Conservation (phyloP, 2,888 invertebrate genomes). For the Hirtodrosophila trivittata region DNA sequence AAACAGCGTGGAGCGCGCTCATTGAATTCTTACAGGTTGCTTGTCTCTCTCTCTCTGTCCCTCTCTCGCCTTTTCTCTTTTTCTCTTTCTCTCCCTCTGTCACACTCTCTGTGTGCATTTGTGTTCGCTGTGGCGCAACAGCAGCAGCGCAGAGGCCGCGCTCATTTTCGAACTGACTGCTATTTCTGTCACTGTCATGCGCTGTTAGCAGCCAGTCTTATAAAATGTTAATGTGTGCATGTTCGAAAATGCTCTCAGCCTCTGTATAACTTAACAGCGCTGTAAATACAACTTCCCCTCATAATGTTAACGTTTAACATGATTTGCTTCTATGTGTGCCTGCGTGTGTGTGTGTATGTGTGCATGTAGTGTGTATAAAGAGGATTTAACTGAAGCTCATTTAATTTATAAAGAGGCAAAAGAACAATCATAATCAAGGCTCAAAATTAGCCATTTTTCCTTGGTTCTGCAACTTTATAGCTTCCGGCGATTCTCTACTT, state of each 20-base stretch:
- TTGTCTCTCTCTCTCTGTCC: slow-evolving; percentile 34
- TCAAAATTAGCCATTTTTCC: too few relatives aligned
- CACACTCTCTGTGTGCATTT: background rate
- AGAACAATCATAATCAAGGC: too few relatives aligned
- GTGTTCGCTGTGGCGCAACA: slow-evolving; percentile 15
- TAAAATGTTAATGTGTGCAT: slow-evolving; percentile 39
- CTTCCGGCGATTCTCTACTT: too few relatives aligned
- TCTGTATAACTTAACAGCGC: background rate
- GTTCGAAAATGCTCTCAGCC: slow-evolving; percentile 46
- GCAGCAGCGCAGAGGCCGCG: slow-evolving; percentile 31
- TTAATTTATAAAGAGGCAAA: too few relatives aligned
- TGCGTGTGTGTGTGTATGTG: too few relatives aligned
- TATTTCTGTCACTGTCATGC: slow-evolving; percentile 57
- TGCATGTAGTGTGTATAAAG: too few relatives aligned
- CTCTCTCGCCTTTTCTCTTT: slow-evolving; percentile 16
- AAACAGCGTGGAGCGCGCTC: slow-evolving; percentile 39
- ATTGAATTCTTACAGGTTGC: slow-evolving; percentile 73
- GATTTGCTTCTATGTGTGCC: too few relatives aligned
- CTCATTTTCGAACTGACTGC: slow-evolving; percentile 55
- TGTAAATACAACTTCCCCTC: slow-evolving; percentile 30
- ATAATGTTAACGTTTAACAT: too few relatives aligned
- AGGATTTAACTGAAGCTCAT: too few relatives aligned
- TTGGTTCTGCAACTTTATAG: too few relatives aligned
- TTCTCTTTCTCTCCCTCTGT: background rate
- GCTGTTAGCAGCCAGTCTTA: slow-evolving; percentile 63